Base-by-base conservation (phyloP, 1,140 invertebrate species). In the Drosophila nigrodunni region DNA sequence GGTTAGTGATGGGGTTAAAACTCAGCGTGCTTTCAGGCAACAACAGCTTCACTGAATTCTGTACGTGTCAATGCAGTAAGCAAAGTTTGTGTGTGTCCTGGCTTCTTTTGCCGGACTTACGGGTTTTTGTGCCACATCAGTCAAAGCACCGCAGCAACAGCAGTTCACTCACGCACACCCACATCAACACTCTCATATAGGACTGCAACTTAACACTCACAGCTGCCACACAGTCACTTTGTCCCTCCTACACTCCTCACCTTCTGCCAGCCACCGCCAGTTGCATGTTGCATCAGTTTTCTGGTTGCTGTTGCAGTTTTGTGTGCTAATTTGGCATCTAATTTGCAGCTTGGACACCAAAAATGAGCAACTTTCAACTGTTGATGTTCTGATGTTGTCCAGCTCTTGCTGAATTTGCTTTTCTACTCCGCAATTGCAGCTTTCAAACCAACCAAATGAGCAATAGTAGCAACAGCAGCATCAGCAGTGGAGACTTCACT, bases 241-340 rank as follows among this genome's bases (percentile, higher is more conserved):
- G 41, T 25, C 25, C 3, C 57, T 13, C 15, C 15, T 1, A 4
- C 7, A 9, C 10, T 18, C 6, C 35, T 8, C 25, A 6, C 5
- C 49, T n/a, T 11, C 10, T 10, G 9, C 49, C 13, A 21, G 50
- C 34, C 2, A 37, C 30, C 37, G 52, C 13, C 35, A 13, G 35
- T 37, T 57, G 54, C 54, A 49, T 10, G 44, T 39, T n/a, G 30
- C 50, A 71, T 62, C 68, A 62, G 49, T 39, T 74, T 74, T 69
- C 58, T 50, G 54, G 43, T 30, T 61, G 55, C 57, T 80, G 68
- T 65, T 78, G 83, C 80, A 83, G 67, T 73, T 83, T 83, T 79
- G 83, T 82, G 72, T 87, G 82, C 82, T 87, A 87, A 87, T 87
- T 87, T 87, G 82, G 73, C 82, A 78, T 87, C 82, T 87, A 87